Evolutionary conservation across 64 coral and sea anemone genomes (phyloP), one percentile per base, ranked within the genome.

Genomic region (Orbicella faveolata): DNA sequence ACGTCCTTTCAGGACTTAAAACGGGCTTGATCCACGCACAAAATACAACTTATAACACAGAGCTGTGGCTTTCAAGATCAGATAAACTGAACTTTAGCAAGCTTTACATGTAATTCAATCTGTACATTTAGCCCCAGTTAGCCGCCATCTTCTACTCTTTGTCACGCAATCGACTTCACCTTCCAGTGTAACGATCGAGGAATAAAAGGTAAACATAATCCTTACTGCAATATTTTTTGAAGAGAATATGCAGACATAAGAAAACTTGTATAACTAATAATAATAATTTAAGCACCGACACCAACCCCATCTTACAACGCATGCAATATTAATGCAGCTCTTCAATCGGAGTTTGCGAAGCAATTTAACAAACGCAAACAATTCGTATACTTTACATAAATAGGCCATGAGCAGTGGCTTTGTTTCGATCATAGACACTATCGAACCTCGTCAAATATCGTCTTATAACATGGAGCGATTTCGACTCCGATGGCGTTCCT

Each of bases 321-420:
- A 70, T 70, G 67, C 67, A 70, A 70, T 70, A 70, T 70, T 70
- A 70, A 70, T 70, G 23, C 11, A 70, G 23, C 25, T 1, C 23
- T 70, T 30, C 67, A n/a, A 70, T 7, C 67, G 23, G n/a, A 25
- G 7, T 70, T 70, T 26, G 67, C n/a, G 67, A 70, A 70, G 67
- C 21, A n/a, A 70, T 70, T 70, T 70, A 70, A 21, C 67, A 70
- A 70, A 70, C 25, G 67, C 67, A 70, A 70, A 70, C 67, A 70
- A 70, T 25, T 70, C 67, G 7, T 70, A 23, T 70, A 70, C 67
- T 6, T 20, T 26, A 70, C 67, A 26, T 70, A 26, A 70, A 70
- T 26, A 26, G 67, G 67, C 20, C 25, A 70, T 70, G 67, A 70
- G 67, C 67, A 70, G 11, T 25, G 21, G 67, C 21, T 10, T 70